Evolutionary conservation across 2,888 invertebrate species (phyloP), one percentile per base, ranked within the genome.

Genomic region (Podabrus alpinus): DNA sequence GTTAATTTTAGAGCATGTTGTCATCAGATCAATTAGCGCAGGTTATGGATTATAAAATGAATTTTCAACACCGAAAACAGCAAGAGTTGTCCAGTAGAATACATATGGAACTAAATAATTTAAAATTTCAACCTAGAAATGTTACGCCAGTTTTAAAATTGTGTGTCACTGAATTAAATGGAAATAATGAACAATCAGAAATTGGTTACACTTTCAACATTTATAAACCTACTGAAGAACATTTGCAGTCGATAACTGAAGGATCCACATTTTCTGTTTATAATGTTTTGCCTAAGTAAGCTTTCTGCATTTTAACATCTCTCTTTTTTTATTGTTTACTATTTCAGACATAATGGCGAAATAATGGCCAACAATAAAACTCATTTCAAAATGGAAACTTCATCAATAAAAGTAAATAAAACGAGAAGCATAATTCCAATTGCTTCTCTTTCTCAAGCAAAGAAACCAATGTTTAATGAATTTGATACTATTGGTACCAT

Each of bases 401-500:
- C 62, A n/a, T n/a, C 11, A 1, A 29, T 62, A 5, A 67, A 66
- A n/a, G 29, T 70, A 70, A 76, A 78, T 16, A 83, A 81, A 78
- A 82, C 81, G 25, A 81, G 87, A 60, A 82, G 79, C 68, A 59
- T 85, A 13, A 79, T 85, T 15, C 81, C 85, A n/a, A 89, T 92
- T 72, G 85, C 86, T 78, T 88, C 90, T 74, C 81, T 91, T 19
- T 77, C 79, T 5, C 80, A 83, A 15, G 69, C 79, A 15, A 83
- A 88, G 77, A 83, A 84, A 74, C 89, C 90, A 4, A 76, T 84
- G 10, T 92, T 92, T 82, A 90, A 91, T 76, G 95, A 95, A 88
- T 89, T 94, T 78, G 95, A 95, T 86, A 91, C 92, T 10, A 90
- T 92, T 4, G 95, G 95, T 1, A 81, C 94, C 2, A 89, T 95